These are phyloP conservation scores for Oreochromis tanganicae DNA, from an alignment of 2,113 vertebrate species.

Conservation along the genomic window DNA sequence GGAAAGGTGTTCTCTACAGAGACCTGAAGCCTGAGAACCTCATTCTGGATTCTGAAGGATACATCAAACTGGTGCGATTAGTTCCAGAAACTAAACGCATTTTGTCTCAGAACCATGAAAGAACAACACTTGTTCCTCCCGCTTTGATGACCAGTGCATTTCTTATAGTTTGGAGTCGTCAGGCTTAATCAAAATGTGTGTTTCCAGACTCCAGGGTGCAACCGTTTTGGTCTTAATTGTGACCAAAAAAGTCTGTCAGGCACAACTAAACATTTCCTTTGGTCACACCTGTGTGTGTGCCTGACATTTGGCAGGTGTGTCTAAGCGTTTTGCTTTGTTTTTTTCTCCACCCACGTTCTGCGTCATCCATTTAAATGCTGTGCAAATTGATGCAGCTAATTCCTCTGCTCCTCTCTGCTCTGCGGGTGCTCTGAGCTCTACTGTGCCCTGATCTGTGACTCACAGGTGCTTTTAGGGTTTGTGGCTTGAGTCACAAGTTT, in stretches of 20 bases:
- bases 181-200: background rate
- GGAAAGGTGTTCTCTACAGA: slow-evolving; percentile 85
- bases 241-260: background rate
- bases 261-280: background rate
- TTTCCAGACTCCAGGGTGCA: fast-evolving
- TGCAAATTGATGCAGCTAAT: background rate
- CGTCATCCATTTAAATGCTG: background rate
- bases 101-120: background rate
- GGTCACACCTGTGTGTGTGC: background rate
- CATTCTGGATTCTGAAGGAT: slow-evolving; percentile 87
- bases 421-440: background rate
- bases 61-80: slow-evolving; percentile 84
- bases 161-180: background rate
- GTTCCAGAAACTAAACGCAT: background rate
- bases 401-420: background rate
- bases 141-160: background rate
- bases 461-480: background rate
- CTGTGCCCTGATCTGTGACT: background rate
- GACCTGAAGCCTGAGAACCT: slow-evolving; percentile 94
- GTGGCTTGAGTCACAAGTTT: background rate
- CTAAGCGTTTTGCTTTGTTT: background rate
- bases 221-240: fast-evolving
- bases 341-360: background rate
- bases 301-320: background rate
- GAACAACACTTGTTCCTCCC: background rate